These are phyloP conservation scores for Zophobas atratus DNA, from an alignment of 1,140 invertebrate species.

Conservation along the genomic window DNA sequence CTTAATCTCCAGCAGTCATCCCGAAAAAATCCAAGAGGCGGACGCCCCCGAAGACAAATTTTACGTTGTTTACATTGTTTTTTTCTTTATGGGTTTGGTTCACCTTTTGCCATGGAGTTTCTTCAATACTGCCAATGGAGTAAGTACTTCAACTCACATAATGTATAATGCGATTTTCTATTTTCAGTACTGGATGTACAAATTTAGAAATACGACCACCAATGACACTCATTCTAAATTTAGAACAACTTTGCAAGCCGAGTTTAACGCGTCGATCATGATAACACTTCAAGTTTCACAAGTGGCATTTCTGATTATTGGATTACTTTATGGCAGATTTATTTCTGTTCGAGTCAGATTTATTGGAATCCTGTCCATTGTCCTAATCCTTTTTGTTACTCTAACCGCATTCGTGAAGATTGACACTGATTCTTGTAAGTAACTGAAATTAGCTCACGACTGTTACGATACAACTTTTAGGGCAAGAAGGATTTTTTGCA, in stretches of 20 bases:
- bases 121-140: too few species aligned
- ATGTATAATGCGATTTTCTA: too few species aligned
- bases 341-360: constrained; percentile 35
- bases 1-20: too few species aligned
- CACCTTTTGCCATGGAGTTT: too few species aligned
- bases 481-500: constrained; percentile 48
- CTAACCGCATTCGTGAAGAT: constrained; percentile 41
- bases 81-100: too few species aligned
- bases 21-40: too few species aligned
- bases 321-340: constrained; percentile 37
- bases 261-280: constrained; percentile 30
- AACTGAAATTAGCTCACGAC: too few species aligned
- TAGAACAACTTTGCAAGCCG: constrained; percentile 45
- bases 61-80: too few species aligned
- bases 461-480: constrained; percentile 23
- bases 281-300: constrained; percentile 29
- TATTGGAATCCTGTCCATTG: constrained; percentile 30
- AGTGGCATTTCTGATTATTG: constrained; percentile 29
- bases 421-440: constrained; percentile 52
- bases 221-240: constrained; percentile 38
- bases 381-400: constrained; percentile 15
- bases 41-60: too few species aligned
- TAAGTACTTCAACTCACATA: too few species aligned
- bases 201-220: constrained; percentile 47
- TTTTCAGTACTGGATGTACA: constrained; percentile 55